Evolutionary conservation across 2,888 invertebrate species (phyloP).

Genomic region (Zygogramma bicolorata): DNA sequence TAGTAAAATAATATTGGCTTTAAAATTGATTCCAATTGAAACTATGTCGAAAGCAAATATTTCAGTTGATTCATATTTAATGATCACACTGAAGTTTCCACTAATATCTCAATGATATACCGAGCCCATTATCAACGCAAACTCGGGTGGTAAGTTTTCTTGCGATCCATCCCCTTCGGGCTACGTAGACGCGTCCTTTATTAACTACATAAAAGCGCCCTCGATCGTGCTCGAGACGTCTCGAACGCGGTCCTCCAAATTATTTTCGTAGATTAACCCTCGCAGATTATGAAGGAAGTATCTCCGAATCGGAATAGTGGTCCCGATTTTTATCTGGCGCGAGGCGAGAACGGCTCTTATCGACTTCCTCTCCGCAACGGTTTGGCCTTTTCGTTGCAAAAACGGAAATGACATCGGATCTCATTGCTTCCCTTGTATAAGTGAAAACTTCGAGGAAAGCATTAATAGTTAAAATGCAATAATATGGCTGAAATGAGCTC

Average conservation of each 20-base stretch:
- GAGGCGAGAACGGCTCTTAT: constrained; percentile 14
- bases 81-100: too few species aligned
- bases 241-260: background rate
- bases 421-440: constrained; percentile 32
- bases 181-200: background rate
- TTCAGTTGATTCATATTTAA: too few species aligned
- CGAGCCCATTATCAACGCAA: too few species aligned
- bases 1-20: too few species aligned
- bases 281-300: background rate
- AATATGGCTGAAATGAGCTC: constrained; percentile 18
- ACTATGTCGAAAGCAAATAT: too few species aligned
- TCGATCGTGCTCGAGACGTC: background rate
- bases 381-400: constrained; percentile 25
- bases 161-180: background rate
- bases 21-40: too few species aligned
- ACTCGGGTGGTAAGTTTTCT: too few species aligned
- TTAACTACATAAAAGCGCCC: background rate
- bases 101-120: too few species aligned
- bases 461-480: constrained; percentile 36
- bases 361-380: constrained; percentile 40
- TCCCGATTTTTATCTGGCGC: background rate
- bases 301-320: background rate
- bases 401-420: constrained; percentile 38
- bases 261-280: background rate
- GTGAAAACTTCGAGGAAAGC: constrained; percentile 30